phyloP scores from a whole-genome alignment of 1,140 invertebrate genomes.

The Philaenus spumarius region DNA sequence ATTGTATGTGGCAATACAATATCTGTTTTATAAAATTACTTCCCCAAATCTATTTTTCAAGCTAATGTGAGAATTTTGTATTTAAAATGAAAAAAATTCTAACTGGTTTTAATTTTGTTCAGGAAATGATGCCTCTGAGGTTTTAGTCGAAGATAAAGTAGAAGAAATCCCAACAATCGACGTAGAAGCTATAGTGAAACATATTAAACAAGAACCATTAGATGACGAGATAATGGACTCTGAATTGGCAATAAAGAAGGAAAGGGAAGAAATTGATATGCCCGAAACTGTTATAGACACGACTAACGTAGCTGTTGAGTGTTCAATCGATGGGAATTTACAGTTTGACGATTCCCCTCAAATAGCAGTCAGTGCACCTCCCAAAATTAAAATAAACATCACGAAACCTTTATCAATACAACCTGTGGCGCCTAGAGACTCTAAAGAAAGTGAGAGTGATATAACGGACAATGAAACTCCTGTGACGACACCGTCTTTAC shows the following conservation, averaged over 20 bases:
- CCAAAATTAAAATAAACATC: slow-evolving; percentile 76
- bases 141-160: too few relatives aligned
- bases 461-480: slow-evolving; percentile 32
- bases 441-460: slow-evolving; percentile 35
- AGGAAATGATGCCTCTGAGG: too few relatives aligned
- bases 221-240: slow-evolving; percentile 34
- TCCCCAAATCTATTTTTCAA: too few relatives aligned
- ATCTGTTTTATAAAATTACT: too few relatives aligned
- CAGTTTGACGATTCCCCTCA: slow-evolving; percentile 50
- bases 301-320: slow-evolving; percentile 51
- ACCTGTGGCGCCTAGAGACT: slow-evolving; percentile 34
- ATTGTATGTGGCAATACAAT: too few relatives aligned
- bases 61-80: too few relatives aligned
- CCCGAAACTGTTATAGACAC: slow-evolving; percentile 41
- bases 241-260: slow-evolving; percentile 7
- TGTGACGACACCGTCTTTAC: background rate
- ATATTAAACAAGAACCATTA: slow-evolving; percentile 43
- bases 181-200: slow-evolving; percentile 17
- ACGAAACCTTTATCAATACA: slow-evolving; percentile 52
- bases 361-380: slow-evolving; percentile 43
- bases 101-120: too few relatives aligned
- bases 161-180: slow-evolving; percentile 34
- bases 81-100: too few relatives aligned
- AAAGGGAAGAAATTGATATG: background rate
- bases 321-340: slow-evolving; percentile 65